These are phyloP conservation scores for Lissonota sp. DNA, from an alignment of 2,888 invertebrate species.

Conservation along the genomic window DNA sequence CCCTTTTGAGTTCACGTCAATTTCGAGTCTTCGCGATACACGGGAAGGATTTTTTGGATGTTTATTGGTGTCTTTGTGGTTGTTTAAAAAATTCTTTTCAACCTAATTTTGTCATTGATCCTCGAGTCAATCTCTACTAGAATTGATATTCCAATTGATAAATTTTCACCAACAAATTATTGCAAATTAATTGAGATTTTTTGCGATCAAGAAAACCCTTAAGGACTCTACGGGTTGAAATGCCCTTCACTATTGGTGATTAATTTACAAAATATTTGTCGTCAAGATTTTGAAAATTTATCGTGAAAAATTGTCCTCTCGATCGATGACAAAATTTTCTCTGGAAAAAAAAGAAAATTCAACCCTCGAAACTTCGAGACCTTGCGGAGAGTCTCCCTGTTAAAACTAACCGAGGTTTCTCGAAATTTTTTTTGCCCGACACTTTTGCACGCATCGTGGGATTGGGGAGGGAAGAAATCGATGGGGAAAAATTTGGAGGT, in stretches of 20 bases:
- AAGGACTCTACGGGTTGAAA: too few species aligned
- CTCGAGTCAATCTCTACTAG: constrained; percentile 29
- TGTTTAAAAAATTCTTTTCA: constrained; percentile 9
- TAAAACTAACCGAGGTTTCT: too few species aligned
- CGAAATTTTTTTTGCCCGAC: not conserved
- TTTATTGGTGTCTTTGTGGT: constrained; percentile 3
- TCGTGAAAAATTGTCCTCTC: constrained; percentile 22
- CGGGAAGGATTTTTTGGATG: constrained; percentile 38
- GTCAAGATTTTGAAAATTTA: not conserved
- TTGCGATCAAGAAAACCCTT: too few species aligned
- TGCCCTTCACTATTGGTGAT: too few species aligned
- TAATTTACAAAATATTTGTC: too few species aligned
- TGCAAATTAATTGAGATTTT: too few species aligned
- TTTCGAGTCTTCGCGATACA: constrained; percentile 64
- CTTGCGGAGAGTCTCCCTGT: too few species aligned
- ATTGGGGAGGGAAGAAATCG: constrained; percentile 39
- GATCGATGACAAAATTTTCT: constrained; percentile 11
- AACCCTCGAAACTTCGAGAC: too few species aligned
- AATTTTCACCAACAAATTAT: not conserved
- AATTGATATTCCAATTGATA: constrained; percentile 1
- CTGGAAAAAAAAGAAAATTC: not conserved
- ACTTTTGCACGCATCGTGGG: constrained; percentile 24
- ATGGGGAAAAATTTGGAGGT: constrained; percentile 26
- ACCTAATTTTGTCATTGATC: constrained; percentile 2
- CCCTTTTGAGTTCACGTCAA: constrained; percentile 59